A percentile compares a stretch with the other conserved stretches of the same genome.
Conservation (phyloP, 2,888 invertebrate genomes). For the Drosophila nigricruria region DNA sequence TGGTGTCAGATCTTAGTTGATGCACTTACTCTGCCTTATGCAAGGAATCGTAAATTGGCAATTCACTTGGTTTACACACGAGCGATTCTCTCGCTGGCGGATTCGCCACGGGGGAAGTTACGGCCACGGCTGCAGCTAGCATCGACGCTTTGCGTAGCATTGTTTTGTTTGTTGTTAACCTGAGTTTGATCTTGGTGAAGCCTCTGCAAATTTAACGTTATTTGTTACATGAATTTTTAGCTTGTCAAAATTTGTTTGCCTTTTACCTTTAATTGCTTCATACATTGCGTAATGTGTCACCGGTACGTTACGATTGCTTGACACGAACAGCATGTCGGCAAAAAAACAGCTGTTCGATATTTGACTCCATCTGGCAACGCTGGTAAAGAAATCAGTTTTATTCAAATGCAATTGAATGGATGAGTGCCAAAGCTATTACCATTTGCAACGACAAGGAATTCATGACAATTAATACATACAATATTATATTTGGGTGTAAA, state of each 20-base stretch:
- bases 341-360: slow-evolving; percentile 33
- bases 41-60: slow-evolving; percentile 83
- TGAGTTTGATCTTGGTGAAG: slow-evolving; percentile 16
- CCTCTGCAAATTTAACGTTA: slow-evolving; percentile 34
- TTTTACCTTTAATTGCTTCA: slow-evolving; percentile 51
- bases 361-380: slow-evolving; percentile 23
- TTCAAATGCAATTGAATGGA: neutral
- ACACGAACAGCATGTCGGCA: slow-evolving; percentile 13
- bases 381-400: neutral
- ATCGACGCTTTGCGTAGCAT: slow-evolving; percentile 65
- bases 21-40: slow-evolving; percentile 71
- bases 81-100: slow-evolving; percentile 16
- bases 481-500: neutral
- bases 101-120: slow-evolving; percentile 39
- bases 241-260: slow-evolving; percentile 34
- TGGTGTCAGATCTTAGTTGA: no score
- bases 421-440: neutral
- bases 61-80: slow-evolving; percentile 81
- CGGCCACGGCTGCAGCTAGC: slow-evolving; percentile 72
- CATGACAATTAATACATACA: neutral
- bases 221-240: slow-evolving; percentile 57
- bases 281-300: slow-evolving; percentile 65
- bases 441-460: neutral
- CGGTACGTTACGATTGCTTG: slow-evolving; percentile 59
- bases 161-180: slow-evolving; percentile 28